A percentile compares a stretch with the other conserved stretches of the same genome.
Conservation (phyloP, 1,140 invertebrate species). For the Lanistes nyassanus region DNA sequence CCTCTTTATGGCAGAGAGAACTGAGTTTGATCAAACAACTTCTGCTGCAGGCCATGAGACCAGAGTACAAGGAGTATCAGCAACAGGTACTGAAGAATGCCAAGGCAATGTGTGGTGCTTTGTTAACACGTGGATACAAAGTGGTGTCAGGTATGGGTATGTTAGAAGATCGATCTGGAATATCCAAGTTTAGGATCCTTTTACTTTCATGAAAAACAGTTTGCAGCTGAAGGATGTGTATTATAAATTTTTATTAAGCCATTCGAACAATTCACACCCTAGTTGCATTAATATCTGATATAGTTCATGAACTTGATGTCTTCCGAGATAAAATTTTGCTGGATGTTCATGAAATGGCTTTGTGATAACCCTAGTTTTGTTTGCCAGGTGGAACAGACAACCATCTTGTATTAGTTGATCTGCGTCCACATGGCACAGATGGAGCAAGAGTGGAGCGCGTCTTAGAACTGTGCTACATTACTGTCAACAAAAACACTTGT, state of each 20-base stretch:
- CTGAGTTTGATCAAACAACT: background rate
- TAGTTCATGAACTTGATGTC: too few relatives aligned
- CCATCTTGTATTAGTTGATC: slow-evolving; percentile 77
- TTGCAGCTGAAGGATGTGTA: too few relatives aligned
- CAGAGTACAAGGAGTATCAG: slow-evolving; percentile 88
- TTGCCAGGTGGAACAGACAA: slow-evolving; percentile 71
- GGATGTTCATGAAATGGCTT: too few relatives aligned
- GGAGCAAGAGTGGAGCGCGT: slow-evolving; percentile 89
- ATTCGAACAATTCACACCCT: background rate
- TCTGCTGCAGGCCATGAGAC: slow-evolving; percentile 63
- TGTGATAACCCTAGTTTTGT: background rate
- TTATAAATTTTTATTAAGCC: background rate
- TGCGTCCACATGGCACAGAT: slow-evolving; percentile 79
- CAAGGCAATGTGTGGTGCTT: slow-evolving; percentile 64
- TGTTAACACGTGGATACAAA: slow-evolving; percentile 67
- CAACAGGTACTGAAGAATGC: slow-evolving; percentile 78
- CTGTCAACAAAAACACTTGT: slow-evolving; percentile 96
- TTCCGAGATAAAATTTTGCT: too few relatives aligned
- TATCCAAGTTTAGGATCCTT: too few relatives aligned
- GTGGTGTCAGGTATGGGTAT: slow-evolving; percentile 67
- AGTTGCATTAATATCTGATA: background rate
- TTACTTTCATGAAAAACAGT: background rate
- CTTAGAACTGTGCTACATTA: slow-evolving; percentile 89
- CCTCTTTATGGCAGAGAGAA: too few relatives aligned
- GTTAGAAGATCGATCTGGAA: background rate